Percentiles rank a stretch among this genome's conserved stretches.
Conservation (phyloP, 2,797 vertebrate species). For the Distichodus sexfasciatus region DNA sequence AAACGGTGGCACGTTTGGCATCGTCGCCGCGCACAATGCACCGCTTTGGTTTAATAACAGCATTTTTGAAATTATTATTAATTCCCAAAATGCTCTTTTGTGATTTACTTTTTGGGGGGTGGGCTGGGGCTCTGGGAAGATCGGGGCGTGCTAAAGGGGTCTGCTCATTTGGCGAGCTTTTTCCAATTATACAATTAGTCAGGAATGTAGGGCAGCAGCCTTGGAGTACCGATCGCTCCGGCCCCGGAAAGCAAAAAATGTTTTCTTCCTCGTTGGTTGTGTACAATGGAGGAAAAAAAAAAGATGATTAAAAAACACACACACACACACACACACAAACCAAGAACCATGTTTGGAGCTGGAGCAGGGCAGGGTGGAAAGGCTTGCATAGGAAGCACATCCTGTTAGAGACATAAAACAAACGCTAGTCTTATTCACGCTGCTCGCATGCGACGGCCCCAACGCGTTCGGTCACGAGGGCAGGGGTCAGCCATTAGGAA, state of each 20-base stretch:
- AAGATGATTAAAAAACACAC: not conserved
- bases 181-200: conserved; percentile 84
- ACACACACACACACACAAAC: too few relatives aligned
- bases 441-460: conserved; percentile 56
- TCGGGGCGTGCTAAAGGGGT: conserved; percentile 57
- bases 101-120: conserved; percentile 76
- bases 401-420: conserved; percentile 37
- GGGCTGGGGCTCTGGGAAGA: conserved; percentile 53
- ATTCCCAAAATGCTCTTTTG: conserved; percentile 84
- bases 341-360: not conserved
- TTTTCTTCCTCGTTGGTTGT: conserved; percentile 50
- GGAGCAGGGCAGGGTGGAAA: not conserved
- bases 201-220: conserved; percentile 83
- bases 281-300: conserved; percentile 16
- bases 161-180: conserved; percentile 80
- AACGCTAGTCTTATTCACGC: conserved; percentile 50
- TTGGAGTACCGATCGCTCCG: conserved; percentile 67
- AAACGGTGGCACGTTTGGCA: conserved; percentile 34
- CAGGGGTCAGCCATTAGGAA: conserved; percentile 41
- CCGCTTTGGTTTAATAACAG: conserved; percentile 72
- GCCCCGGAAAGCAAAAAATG: conserved; percentile 65
- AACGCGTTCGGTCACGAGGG: conserved; percentile 53
- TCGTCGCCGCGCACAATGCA: conserved; percentile 51
- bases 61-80: conserved; percentile 78
- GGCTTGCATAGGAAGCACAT: conserved; percentile 2